These are phyloP conservation scores for Scophthalmus maximus DNA, from an alignment of 2,113 vertebrate genomes.

Conservation along the genomic window DNA sequence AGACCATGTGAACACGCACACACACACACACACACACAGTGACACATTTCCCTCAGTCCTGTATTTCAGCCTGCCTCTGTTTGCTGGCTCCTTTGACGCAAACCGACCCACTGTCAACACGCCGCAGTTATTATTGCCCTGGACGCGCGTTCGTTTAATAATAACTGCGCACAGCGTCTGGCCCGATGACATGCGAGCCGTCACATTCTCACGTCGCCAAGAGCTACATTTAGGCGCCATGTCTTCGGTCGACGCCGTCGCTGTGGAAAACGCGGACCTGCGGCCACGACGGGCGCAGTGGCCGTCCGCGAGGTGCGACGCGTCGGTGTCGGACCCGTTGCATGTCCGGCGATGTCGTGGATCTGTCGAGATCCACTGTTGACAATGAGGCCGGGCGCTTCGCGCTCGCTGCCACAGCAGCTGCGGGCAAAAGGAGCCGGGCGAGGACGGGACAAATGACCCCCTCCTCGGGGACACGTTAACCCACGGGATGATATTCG, in stretches of 20 bases:
- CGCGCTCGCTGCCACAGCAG: slow-evolving; percentile 61
- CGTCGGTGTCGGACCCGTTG: accelerated
- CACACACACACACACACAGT: slow-evolving; percentile 26
- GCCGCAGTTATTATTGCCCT: not conserved
- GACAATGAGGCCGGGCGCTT: slow-evolving; percentile 61
- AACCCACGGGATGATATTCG: not conserved
- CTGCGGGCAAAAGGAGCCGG: slow-evolving; percentile 68
- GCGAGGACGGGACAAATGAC: slow-evolving; percentile 25
- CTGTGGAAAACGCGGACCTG: slow-evolving; percentile 8
- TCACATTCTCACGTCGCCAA: slow-evolving; percentile 41
- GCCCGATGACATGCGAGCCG: slow-evolving; percentile 28
- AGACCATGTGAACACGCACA: not conserved
- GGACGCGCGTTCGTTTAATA: slow-evolving; percentile 13
- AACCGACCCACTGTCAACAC: not conserved
- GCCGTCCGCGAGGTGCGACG: too few relatives aligned
- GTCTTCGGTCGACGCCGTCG: slow-evolving; percentile 52
- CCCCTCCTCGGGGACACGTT: not conserved
- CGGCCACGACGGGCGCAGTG: slow-evolving; percentile 41
- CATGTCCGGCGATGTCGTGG: not conserved
- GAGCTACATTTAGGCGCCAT: slow-evolving; percentile 72
- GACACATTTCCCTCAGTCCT: too few relatives aligned
- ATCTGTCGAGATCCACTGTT: not conserved
- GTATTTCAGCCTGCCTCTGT: too few relatives aligned
- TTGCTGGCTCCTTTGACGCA: slow-evolving; percentile 69
- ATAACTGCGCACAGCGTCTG: slow-evolving; percentile 22